Evolutionary conservation across 2,113 vertebrate species (phyloP), one percentile per base, ranked within the genome.

Genomic region (Opisthocomus hoazin): DNA sequence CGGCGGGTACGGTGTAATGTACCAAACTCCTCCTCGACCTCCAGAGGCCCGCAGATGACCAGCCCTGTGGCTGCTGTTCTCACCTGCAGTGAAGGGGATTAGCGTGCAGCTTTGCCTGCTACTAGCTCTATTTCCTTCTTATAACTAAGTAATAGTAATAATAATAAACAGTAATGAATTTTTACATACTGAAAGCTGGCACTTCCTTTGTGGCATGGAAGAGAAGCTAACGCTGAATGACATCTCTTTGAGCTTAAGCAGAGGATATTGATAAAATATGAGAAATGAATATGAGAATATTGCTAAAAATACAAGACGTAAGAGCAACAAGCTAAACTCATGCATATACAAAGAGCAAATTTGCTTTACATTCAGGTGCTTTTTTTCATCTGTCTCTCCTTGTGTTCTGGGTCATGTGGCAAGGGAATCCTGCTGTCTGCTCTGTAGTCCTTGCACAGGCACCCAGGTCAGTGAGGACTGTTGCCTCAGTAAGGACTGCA

Each of bases 371-470:
- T 34, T 27, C 34, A 26, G 8, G 45, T 73, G 34, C 5, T 48
- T 48, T 71, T 64, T 58, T 53, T 53, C 63, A 36, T 27, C n/a
- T 36, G 7, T 32, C 37, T 51, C 9, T 87, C 29, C 58, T 76
- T 6, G 1, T 65, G n/a, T 22, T n/a, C 54, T 37, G 36, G 41
- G 15, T 37, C 27, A 6, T 20, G 13, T 18, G n/a, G 50, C 50
- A 37, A 39, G 26, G 74, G 29, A 11, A 23, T 61, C 68, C 34
- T 29, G 6, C 32, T 51, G 21, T 11, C 58, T 1, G 1, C 45
- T 23, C 45, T 4, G 0, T 10, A 18, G 36, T 43, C 21, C 34
- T 46, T 21, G 48, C 53, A 15, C 1, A 2, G 2, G 37, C 36
- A 13, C 30, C 54, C 20, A 6, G 43, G 61, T 78, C 37, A 6